Evolutionary conservation across 2,888 invertebrate species (phyloP).

Genomic region (Caenorhabditis zanzibari): DNA sequence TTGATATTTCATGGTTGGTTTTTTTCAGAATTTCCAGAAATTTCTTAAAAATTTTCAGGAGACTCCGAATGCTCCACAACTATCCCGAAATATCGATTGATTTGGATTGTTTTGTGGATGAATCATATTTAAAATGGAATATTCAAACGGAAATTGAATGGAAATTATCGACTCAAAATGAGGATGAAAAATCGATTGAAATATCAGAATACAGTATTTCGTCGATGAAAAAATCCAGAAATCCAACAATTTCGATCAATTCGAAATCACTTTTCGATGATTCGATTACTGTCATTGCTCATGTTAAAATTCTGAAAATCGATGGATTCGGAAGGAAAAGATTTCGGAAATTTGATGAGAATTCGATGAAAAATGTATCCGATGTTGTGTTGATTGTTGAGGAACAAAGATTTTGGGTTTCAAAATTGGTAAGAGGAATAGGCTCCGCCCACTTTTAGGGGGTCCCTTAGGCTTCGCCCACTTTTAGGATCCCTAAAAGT

Average conservation of each 20-base stretch:
- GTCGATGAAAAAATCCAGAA: neutral
- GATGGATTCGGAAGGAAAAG: neutral
- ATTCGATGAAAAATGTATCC: neutral
- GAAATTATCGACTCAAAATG: neutral
- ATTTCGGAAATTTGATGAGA: neutral
- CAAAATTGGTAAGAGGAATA: constrained; percentile 1
- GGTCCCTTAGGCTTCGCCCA: no score
- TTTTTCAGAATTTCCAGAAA: neutral
- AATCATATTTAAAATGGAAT: neutral
- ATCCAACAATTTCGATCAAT: neutral
- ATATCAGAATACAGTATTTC: neutral
- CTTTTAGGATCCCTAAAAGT: no score
- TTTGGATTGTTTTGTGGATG: constrained; percentile 12
- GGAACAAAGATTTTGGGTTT: neutral
- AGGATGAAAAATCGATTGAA: neutral
- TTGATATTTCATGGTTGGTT: constrained; percentile 13
- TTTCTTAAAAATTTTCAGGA: neutral
- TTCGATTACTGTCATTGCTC: neutral
- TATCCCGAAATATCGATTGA: neutral
- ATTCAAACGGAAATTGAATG: neutral
- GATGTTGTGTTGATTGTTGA: neutral
- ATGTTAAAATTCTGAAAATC: neutral
- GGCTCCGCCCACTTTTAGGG: no score
- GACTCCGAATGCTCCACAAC: neutral
- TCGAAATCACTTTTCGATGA: neutral